Percentiles rank a stretch among this genome's conserved stretches.
Evolutionary conservation across 2,888 invertebrate species (phyloP).

Genomic region (Brachypalpus laphriformis): DNA sequence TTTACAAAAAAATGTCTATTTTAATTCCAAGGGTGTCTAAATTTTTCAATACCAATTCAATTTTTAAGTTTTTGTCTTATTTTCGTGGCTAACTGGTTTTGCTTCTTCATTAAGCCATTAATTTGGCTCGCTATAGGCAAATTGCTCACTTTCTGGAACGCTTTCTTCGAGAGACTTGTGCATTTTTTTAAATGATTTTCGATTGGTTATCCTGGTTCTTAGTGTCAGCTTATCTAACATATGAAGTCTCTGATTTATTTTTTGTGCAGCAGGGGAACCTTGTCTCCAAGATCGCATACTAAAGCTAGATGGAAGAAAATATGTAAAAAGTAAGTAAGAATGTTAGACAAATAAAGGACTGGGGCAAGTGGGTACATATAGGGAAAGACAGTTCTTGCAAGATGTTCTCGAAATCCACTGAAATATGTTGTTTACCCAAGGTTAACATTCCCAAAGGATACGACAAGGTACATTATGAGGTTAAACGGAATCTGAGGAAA

Average conservation of each 20-base stretch:
- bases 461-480: too few relatives aligned
- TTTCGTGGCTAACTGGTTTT: too few relatives aligned
- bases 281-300: neutral
- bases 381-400: neutral
- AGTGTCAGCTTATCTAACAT: neutral
- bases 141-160: neutral
- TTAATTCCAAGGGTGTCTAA: too few relatives aligned
- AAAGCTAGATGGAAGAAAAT: neutral
- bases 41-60: too few relatives aligned
- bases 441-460: neutral
- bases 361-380: too few relatives aligned
- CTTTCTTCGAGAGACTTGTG: neutral
- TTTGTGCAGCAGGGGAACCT: neutral
- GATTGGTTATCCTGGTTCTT: neutral
- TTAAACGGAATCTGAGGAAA: too few relatives aligned
- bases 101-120: neutral
- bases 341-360: neutral
- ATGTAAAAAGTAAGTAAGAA: neutral
- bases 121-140: neutral
- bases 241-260: neutral
- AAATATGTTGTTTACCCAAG: neutral
- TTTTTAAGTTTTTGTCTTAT: too few relatives aligned
- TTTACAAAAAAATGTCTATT: too few relatives aligned
- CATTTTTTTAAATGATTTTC: neutral
- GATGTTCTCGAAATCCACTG: neutral